These are phyloP conservation scores for Galeopsomyia nigrocyanea DNA, from an alignment of 2,888 invertebrate species.

Conservation along the genomic window DNA sequence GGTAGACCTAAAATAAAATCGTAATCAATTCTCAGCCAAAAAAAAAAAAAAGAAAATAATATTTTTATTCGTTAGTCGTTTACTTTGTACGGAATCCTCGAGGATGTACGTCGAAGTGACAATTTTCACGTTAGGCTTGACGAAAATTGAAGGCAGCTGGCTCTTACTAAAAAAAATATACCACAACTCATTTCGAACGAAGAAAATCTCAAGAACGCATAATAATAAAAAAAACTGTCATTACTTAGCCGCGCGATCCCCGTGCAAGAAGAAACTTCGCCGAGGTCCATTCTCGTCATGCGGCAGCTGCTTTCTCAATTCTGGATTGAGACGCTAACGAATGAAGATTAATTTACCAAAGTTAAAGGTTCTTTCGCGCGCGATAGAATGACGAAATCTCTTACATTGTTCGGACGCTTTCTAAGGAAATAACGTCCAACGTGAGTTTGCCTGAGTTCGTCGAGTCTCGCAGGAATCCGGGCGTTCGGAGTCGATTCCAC, in stretches of 20 bases:
- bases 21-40: neutral
- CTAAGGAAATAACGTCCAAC: constrained; percentile 36
- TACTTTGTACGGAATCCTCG: constrained; percentile 9
- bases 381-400: neutral
- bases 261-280: constrained; percentile 4
- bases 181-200: neutral
- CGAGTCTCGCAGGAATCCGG: neutral
- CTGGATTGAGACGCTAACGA: constrained; percentile 1
- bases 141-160: constrained; percentile 24
- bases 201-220: neutral
- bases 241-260: neutral
- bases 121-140: constrained; percentile 7
- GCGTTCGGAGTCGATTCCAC: constrained; percentile 23
- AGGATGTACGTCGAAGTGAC: neutral
- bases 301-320: constrained; percentile 19
- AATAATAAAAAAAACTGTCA: neutral
- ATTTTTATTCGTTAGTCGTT: neutral
- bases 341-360: neutral
- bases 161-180: neutral
- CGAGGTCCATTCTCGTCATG: neutral
- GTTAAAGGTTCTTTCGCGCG: neutral
- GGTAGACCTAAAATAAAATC: neutral
- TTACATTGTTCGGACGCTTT: constrained; percentile 31
- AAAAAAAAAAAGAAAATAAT: no score
- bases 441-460: constrained; percentile 14